Conservation (phyloP, 2,113 vertebrate species). For the Pseudolaguvia tuberculata region DNA sequence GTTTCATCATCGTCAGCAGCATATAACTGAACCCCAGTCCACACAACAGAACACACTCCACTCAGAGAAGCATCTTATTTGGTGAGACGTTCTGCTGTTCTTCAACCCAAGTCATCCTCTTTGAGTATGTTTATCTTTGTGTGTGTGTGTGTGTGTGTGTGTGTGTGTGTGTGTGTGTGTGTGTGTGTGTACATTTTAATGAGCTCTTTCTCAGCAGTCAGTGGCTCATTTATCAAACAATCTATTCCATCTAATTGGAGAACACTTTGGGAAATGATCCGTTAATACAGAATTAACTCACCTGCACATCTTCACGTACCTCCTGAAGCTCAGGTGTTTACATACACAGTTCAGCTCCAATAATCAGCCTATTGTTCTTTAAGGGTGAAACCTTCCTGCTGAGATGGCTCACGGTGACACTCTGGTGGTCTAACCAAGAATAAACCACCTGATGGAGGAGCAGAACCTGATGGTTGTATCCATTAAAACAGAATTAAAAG, state of each 20-base stretch:
- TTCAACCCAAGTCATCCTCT: neutral
- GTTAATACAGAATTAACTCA: conserved; percentile 37
- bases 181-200: conserved; percentile 28
- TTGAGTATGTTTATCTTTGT: neutral
- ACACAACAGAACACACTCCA: neutral
- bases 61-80: neutral
- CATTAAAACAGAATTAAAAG: conserved; percentile 5
- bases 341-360: neutral
- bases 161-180: neutral
- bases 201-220: conserved; percentile 36
- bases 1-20: neutral
- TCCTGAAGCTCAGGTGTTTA: conserved; percentile 9
- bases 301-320: conserved; percentile 13
- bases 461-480: neutral
- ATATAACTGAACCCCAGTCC: neutral
- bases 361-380: neutral
- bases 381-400: neutral
- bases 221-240: conserved; percentile 44
- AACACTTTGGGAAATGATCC: conserved; percentile 32
- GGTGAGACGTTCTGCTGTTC: neutral
- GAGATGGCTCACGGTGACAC: neutral
- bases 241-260: conserved; percentile 39
- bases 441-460: no score
- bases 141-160: conserved; percentile 1
- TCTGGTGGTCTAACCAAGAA: neutral